These are phyloP conservation scores for Belgica antarctica DNA, from an alignment of 2,888 invertebrate genomes.

Conservation along the genomic window DNA sequence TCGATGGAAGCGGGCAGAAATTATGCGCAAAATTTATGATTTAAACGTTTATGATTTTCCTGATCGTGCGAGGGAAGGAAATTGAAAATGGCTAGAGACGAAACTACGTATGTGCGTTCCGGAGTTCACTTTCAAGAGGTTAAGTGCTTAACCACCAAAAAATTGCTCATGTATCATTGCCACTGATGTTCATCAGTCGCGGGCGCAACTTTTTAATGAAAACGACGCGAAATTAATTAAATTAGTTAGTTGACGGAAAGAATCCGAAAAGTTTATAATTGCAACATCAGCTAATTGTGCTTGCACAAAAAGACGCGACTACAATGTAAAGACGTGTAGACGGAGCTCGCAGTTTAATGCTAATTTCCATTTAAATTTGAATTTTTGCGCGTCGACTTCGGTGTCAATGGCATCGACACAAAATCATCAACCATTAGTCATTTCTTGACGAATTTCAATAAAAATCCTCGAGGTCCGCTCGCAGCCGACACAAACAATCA, in stretches of 20 bases:
- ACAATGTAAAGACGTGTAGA: background rate
- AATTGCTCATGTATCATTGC: conserved; percentile 4
- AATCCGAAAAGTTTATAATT: background rate
- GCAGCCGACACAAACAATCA: no score
- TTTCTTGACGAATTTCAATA: no score
- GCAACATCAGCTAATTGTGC: background rate
- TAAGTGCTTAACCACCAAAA: background rate
- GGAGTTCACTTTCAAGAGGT: no score
- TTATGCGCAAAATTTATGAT: conserved; percentile 33
- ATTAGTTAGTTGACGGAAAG: background rate
- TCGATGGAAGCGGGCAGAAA: background rate
- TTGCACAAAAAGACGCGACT: no score
- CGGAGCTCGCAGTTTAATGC: background rate
- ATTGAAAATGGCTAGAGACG: conserved; percentile 1
- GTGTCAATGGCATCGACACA: conserved; percentile 1
- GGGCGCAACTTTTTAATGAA: background rate
- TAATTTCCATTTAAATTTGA: conserved; percentile 1
- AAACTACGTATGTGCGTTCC: no score
- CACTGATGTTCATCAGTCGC: background rate
- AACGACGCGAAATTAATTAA: background rate
- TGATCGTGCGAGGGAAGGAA: background rate
- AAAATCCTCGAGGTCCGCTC: no score
- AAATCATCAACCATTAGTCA: no score
- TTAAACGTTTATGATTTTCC: conserved; percentile 29
- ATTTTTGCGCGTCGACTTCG: background rate